phyloP scores from a whole-genome alignment of 2,888 invertebrate species.

The Caenorhabditis sp. region DNA sequence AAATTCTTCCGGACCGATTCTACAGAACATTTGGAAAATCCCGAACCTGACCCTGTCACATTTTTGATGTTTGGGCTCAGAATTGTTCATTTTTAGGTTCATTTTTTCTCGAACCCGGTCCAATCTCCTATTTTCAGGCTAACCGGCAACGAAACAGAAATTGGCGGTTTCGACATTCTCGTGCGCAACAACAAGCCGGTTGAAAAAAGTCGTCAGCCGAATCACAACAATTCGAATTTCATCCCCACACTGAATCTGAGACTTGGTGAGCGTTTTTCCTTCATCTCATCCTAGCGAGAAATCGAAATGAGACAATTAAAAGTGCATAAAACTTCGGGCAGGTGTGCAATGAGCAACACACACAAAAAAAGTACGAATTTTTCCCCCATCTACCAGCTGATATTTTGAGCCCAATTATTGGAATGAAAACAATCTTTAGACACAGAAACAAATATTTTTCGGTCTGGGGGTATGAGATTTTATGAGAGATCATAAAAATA shows the following conservation, averaged over 20 bases:
- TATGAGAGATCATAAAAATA: no score
- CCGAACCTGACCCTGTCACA: no score
- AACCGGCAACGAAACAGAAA: conserved; percentile 75
- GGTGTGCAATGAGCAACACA: not conserved
- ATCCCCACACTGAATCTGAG: conserved; percentile 47
- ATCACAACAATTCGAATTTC: conserved; percentile 37
- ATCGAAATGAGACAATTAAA: not conserved
- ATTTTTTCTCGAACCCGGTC: no score
- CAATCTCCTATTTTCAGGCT: conserved; percentile 68
- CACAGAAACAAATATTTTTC: not conserved
- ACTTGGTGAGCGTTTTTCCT: conserved; percentile 36
- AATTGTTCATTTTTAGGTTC: no score
- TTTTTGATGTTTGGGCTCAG: no score
- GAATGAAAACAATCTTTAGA: no score
- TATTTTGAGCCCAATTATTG: no score
- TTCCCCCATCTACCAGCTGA: no score
- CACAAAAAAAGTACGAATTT: not conserved
- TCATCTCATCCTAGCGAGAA: not conserved
- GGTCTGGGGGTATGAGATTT: no score
- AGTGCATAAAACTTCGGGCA: not conserved
- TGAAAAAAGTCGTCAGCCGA: conserved; percentile 29
- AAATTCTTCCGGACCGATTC: no score
- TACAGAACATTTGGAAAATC: no score
- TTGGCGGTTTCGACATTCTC: conserved; percentile 77
- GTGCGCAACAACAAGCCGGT: conserved; percentile 73